Base-by-base conservation (phyloP, 2,113 vertebrate species). In the Phainopepla nitens region DNA sequence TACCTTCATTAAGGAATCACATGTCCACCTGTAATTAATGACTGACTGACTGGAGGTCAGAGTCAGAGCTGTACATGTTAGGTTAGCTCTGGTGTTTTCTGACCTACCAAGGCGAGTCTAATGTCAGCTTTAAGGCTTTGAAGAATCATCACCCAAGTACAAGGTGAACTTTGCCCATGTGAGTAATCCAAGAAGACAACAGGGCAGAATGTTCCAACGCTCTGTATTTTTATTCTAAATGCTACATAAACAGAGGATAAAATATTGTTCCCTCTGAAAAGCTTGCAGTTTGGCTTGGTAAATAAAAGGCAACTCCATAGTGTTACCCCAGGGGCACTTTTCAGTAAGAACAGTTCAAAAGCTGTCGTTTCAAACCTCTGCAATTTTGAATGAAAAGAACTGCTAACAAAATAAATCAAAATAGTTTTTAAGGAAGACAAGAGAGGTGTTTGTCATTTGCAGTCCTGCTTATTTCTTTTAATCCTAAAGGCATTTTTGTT, bases 331-430 rank as follows among this genome's bases (percentile, higher is more conserved):
- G 49, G 78, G 60, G 76, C 47, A 44, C 71, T 93, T 89, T 78
- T 71, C 45, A 71, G 27, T 61, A 44, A 91, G 49, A 91, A 50
- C 2, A 0, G 18, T 89, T 93, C 54, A 68, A 91, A 88, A 90
- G 75, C 76, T 90, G 58, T 69, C 60, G 45, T 93, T 95, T 94
- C 82, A 88, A 70, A 83, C 82, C 62, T 82, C 75, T 91, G 54
- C 64, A 86, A 88, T 95, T 95, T 75, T 92, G 75, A 91, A 70
- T 88, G 79, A 80, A 91, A 82, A 82, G 19, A 82, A 62, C 62
- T 47, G 9, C 42, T 90, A 81, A 76, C 64, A 84, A 92, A 87
- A 71, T 39, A 41, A 33, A 89, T 45, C 16, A 45, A 65, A 93
- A 9, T 22, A 33, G 24, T 19, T 89, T 90, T 88, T 78, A 81